Percentiles rank a stretch among this genome's conserved stretches.
Conservation (phyloP, 2,797 vertebrate species). For the Microctenopoma steveboyesi region DNA sequence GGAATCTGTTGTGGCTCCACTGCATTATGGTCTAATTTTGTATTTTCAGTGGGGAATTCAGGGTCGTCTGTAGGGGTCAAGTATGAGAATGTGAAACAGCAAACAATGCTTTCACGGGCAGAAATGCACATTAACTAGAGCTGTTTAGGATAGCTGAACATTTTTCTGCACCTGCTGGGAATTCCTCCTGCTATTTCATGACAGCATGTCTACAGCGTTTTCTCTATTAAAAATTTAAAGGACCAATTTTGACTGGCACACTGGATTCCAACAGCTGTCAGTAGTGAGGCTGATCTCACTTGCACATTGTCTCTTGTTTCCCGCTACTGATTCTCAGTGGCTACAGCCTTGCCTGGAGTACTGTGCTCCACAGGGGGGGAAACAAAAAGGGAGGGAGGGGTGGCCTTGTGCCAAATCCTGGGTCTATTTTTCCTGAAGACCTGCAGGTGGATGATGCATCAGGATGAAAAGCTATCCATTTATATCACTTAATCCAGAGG, state of each 20-base stretch:
- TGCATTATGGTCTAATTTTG: slow-evolving; percentile 4
- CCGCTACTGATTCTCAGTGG: slow-evolving; percentile 40
- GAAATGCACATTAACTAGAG: not conserved
- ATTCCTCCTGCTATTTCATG: not conserved
- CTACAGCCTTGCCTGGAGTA: slow-evolving; percentile 35
- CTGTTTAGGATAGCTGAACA: slow-evolving; percentile 8
- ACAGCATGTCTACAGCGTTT: not conserved
- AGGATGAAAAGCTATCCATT: slow-evolving; percentile 70
- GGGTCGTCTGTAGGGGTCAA: slow-evolving; percentile 5
- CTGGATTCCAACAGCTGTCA: slow-evolving; percentile 40
- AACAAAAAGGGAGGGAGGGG: slow-evolving; percentile 19
- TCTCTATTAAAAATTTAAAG: slow-evolving; percentile 7
- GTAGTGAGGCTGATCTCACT: slow-evolving; percentile 50
- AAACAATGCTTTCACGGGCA: not conserved
- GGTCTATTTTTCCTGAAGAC: slow-evolving; percentile 46
- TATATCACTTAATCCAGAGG: slow-evolving; percentile 79
- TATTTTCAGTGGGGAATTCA: slow-evolving; percentile 8
- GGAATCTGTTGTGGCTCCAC: not conserved
- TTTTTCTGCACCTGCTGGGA: not conserved
- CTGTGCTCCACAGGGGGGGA: not conserved
- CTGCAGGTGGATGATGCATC: slow-evolving; percentile 66
- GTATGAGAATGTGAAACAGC: slow-evolving; percentile 3
- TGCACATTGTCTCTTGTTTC: slow-evolving; percentile 55
- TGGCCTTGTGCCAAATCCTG: slow-evolving; percentile 16
- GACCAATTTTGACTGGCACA: slow-evolving; percentile 7